Base-by-base conservation (phyloP, 64 coral and sea anemone genomes). In the Platygyra sinensis region DNA sequence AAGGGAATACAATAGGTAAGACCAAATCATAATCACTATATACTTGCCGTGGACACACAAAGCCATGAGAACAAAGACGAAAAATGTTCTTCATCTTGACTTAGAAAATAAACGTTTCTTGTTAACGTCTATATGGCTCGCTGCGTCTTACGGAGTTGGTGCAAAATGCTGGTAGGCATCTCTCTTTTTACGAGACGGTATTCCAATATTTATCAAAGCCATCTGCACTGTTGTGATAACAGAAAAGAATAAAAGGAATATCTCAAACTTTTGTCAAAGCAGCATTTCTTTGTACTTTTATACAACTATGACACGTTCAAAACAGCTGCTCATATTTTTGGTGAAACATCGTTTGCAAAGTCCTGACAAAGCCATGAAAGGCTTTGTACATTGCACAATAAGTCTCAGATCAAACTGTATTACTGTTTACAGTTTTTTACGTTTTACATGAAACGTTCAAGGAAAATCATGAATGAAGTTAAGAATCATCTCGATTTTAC, bases 301-400 rank as follows among this genome's bases (percentile, higher is more conserved):
- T 79, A 25, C 51, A 54, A 10, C 49, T 22, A 28, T 9, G 76
- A 13, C 27, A 55, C 10, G 16, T 51, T 54, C 5, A 11, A 9
- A 25, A 24, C 76, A 79, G 76, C 76, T 79, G 76, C 27, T 12
- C 8, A 55, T 55, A 79, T 79, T 39, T n/a, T 79, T 11, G 49
- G 27, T 74, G 11, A 79, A 29, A 19, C 4, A 10, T 13, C 28
- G 14, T 55, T 46, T 79, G 55, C 50, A 11, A 2, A 59, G n/a
- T 79, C 25, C 30, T 13, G 50, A 77, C 36, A 50, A 22, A 9
- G 19, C 22, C 51, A 57, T 79, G 10, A 55, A 12, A 57, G 54
- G 54, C 54, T 57, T 57, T 57, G 54, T 57, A 11, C n/a, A 69
- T 10, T 10, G 2, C 20, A 69, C 65, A 69, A 69, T 69, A 7